Evolutionary conservation across 2,888 invertebrate genomes (phyloP).

Genomic region (Lissonota sp.): DNA sequence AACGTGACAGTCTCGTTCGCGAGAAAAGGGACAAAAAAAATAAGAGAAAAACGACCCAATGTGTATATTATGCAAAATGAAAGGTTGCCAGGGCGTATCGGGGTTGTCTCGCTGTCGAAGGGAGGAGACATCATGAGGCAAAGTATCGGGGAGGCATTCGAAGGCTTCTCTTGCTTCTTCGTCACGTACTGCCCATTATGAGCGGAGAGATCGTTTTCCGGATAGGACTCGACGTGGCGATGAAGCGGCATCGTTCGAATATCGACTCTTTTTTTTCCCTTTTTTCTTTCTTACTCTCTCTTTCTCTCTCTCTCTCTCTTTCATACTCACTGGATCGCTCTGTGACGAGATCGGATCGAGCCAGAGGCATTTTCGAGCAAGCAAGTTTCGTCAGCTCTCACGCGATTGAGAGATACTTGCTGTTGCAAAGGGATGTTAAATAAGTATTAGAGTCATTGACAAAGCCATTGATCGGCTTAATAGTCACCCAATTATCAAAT

Average conservation of each 20-base stretch:
- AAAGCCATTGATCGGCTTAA: no score
- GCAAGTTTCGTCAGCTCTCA: constrained; percentile 43
- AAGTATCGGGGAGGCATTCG: constrained; percentile 58
- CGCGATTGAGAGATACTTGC: constrained; percentile 43
- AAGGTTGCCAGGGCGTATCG: constrained; percentile 52
- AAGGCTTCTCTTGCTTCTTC: constrained; percentile 57
- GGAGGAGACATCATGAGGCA: constrained; percentile 62
- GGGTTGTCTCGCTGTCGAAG: constrained; percentile 60
- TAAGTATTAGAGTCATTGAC: constrained; percentile 8
- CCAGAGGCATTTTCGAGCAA: constrained; percentile 27
- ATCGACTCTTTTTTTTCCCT: constrained; percentile 63
- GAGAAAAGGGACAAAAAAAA: background rate
- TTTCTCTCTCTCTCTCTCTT: background rate
- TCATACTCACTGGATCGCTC: background rate
- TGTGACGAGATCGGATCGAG: constrained; percentile 31
- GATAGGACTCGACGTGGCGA: constrained; percentile 68
- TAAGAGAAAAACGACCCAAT: constrained; percentile 63
- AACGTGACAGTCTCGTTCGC: constrained; percentile 39
- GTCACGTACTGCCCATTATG: constrained; percentile 74
- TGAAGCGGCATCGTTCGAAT: constrained; percentile 71
- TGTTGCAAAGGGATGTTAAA: constrained; percentile 9
- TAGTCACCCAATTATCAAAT: no score
- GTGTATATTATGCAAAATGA: constrained; percentile 77
- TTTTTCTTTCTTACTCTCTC: constrained; percentile 1
- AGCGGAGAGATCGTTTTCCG: constrained; percentile 66